Base-by-base conservation (phyloP, 2,113 vertebrate genomes). In the Phaetusa simplex region DNA sequence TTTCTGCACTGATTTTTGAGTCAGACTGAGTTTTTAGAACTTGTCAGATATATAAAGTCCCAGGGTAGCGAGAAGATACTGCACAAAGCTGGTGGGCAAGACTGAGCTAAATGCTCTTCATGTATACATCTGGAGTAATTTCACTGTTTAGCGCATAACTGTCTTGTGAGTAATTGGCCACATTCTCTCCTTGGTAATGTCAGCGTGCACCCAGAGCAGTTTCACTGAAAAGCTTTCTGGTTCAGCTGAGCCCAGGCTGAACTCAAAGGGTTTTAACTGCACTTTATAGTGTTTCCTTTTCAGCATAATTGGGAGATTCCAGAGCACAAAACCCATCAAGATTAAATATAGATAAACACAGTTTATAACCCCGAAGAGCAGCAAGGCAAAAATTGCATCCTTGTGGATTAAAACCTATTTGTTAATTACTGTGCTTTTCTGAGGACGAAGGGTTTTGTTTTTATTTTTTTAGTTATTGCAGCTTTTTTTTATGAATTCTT, bases 101-200 rank as follows among this genome's bases (percentile, higher is more conserved):
- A 32, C 22, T 52, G 61, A 55, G 42, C 34, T 86, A 23, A 40
- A 22, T 65, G 91, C 66, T 61, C 9, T n/a, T 87, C 55, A 40
- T n/a, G 18, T 22, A 21, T 4, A 74, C 18, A 58, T 49, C 59
- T 3, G 2, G 29, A 89, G 16, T 81, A 53, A 61, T 84, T 80
- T 53, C n/a, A 49, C 42, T 9, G 6, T 42, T 86, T 3, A 79
- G 16, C 0, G 0, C 42, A 36, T 47, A 71, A n/a, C n/a, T 62
- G 9, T 43, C 27, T 64, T 9, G 0, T 38, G 55, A 30, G 42
- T 65, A 55, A 40, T 27, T 50, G 17, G 26, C 43, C 69, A 17
- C 3, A 2, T 83, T 88, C 14, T 77, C 12, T 62, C 27, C 50
- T 55, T 86, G 34, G 34, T 30, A 27, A 36, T 36, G 43, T 14